A percentile compares a stretch with the other conserved stretches of the same genome.
Conservation (phyloP, 2,113 vertebrate species). For the Peucedramus taeniatus region DNA sequence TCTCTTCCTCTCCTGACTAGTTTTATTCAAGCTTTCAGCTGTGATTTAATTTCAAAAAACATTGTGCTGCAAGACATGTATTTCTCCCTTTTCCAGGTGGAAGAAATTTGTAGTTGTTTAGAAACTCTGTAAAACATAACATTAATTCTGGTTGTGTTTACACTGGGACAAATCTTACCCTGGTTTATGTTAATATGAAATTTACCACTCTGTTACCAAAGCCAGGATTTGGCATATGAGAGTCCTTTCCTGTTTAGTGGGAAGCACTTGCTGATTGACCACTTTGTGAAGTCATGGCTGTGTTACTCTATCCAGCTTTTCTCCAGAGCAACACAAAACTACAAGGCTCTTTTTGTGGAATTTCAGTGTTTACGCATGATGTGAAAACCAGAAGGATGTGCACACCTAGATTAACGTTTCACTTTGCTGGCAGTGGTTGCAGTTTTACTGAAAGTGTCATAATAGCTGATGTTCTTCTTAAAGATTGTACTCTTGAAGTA, state of each 20-base stretch:
- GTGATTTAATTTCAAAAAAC: not conserved
- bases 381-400: constrained; percentile 1
- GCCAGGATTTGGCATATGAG: not conserved
- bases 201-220: not conserved
- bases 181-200: not conserved
- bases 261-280: not conserved
- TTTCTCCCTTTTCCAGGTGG: not conserved
- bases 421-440: constrained; percentile 11
- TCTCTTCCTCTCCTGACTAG: not conserved
- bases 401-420: not conserved
- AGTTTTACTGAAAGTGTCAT: constrained; percentile 31
- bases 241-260: not conserved
- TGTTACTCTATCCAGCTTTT: not conserved
- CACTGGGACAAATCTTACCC: not conserved
- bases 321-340: not conserved
- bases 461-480: constrained; percentile 20
- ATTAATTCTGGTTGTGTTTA: not conserved
- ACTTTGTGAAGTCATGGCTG: not conserved
- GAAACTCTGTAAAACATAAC: not conserved
- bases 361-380: not conserved
- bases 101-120: not conserved
- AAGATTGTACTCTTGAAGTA: constrained; percentile 20
- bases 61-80: not conserved
- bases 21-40: not conserved
- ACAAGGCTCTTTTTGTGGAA: not conserved